phyloP scores from a whole-genome alignment of 2,888 invertebrate genomes.

The Agrotis puta region DNA sequence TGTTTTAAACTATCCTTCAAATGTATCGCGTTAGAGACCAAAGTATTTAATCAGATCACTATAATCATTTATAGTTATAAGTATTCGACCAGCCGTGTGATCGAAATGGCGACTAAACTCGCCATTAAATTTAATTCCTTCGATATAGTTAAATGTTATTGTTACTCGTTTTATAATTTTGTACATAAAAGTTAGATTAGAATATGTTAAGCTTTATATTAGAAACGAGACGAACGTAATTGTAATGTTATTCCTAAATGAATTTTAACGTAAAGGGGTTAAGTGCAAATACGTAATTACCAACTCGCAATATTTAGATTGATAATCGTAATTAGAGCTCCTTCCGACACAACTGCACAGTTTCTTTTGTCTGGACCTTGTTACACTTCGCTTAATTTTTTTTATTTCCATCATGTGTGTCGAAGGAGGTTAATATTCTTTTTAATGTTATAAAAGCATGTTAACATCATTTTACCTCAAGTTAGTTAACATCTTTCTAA shows the following conservation, averaged over 20 bases:
- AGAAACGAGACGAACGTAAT: slow-evolving; percentile 41
- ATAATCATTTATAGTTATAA: slow-evolving; percentile 58
- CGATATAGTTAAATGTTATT: slow-evolving; percentile 67
- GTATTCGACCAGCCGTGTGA: slow-evolving; percentile 51
- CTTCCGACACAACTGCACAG: slow-evolving; percentile 44
- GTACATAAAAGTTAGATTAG: slow-evolving; percentile 74
- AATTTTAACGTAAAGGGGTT: slow-evolving; percentile 62
- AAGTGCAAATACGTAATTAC: slow-evolving; percentile 71
- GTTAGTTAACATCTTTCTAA: slow-evolving; percentile 63
- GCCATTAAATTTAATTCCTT: slow-evolving; percentile 53
- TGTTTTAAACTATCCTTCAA: slow-evolving; percentile 59
- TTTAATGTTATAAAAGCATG: slow-evolving; percentile 42
- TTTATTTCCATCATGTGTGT: slow-evolving; percentile 43
- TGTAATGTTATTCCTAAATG: slow-evolving; percentile 61
- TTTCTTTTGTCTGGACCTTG: slow-evolving; percentile 31
- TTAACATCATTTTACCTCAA: slow-evolving; percentile 64
- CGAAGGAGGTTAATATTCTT: slow-evolving; percentile 32
- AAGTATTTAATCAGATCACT: slow-evolving; percentile 67
- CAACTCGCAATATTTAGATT: slow-evolving; percentile 60
- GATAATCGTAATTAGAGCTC: slow-evolving; percentile 41
- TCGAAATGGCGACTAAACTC: slow-evolving; percentile 49
- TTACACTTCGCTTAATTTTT: slow-evolving; percentile 38
- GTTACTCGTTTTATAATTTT: slow-evolving; percentile 77
- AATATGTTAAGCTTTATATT: slow-evolving; percentile 59
- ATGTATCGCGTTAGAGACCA: slow-evolving; percentile 65